phyloP scores from a whole-genome alignment of 2,797 vertebrate genomes.

The Oreochromis grahami region DNA sequence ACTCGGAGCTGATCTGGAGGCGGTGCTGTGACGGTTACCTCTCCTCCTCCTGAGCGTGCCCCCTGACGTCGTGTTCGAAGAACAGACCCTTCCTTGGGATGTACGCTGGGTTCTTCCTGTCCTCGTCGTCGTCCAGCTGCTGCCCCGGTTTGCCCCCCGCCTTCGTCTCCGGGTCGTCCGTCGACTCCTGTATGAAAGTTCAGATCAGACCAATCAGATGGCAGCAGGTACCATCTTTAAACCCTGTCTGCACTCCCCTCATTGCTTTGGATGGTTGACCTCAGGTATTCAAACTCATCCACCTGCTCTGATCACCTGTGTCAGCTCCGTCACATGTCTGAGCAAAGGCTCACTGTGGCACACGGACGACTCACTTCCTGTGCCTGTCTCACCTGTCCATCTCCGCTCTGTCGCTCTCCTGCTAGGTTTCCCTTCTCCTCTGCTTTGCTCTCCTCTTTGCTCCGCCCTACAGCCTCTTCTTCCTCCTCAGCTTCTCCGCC shows the following conservation, averaged over 20 bases:
- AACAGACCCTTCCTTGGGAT: conserved; percentile 96
- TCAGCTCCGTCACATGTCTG: not conserved
- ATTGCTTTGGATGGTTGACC: too few species aligned
- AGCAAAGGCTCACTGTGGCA: not conserved
- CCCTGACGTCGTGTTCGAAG: conserved; percentile 96
- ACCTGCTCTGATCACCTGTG: too few species aligned
- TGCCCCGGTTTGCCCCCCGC: conserved; percentile 81
- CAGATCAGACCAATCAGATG: not conserved
- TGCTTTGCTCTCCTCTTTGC: conserved; percentile 74
- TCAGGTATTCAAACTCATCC: too few species aligned
- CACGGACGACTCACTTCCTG: not conserved
- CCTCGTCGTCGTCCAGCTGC: conserved; percentile 94
- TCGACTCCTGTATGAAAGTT: conserved; percentile 84
- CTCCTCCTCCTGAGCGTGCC: conserved; percentile 93
- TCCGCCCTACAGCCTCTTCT: conserved; percentile 65
- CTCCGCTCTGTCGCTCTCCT: conserved; percentile 94
- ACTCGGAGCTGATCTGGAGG: rapidly evolving
- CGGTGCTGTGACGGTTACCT: not conserved
- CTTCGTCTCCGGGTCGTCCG: conserved; percentile 90
- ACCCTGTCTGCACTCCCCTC: too few species aligned
- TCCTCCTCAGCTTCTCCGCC: conserved; percentile 70
- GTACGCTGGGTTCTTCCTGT: conserved; percentile 95
- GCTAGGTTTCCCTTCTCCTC: conserved; percentile 84
- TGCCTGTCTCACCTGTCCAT: conserved; percentile 86
- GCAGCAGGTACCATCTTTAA: not conserved